phyloP scores from a whole-genome alignment of 2,888 invertebrate genomes.

The Atethmia centrago region DNA sequence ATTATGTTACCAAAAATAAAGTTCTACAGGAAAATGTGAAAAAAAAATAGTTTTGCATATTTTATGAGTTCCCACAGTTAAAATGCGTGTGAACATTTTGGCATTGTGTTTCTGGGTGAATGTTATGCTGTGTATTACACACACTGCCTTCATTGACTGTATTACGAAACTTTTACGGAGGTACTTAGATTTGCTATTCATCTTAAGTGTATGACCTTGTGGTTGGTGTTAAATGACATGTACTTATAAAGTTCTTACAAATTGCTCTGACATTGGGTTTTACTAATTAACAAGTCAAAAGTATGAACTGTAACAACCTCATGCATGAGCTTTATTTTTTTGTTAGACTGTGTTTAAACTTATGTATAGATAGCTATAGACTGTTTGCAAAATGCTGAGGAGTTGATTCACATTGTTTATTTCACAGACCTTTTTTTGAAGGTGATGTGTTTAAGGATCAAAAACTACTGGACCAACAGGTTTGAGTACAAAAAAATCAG shows the following conservation, averaged over 20 bases:
- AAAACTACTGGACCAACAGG: too few relatives aligned
- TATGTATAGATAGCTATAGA: neutral
- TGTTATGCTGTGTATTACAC: conserved; percentile 77
- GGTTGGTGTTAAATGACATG: conserved; percentile 75
- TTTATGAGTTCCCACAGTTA: conserved; percentile 77
- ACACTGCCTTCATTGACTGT: conserved; percentile 74
- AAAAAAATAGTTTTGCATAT: conserved; percentile 64
- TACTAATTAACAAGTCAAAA: conserved; percentile 64
- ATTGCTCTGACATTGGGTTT: conserved; percentile 64
- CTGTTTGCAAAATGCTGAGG: neutral
- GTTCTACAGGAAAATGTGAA: conserved; percentile 8
- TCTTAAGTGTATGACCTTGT: conserved; percentile 80
- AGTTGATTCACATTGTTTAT: neutral
- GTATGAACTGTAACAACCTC: conserved; percentile 32
- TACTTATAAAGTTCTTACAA: conserved; percentile 71
- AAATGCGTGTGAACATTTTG: conserved; percentile 84
- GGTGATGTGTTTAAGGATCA: neutral
- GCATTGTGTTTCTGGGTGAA: conserved; percentile 84
- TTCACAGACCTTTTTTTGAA: neutral
- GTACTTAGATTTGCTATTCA: conserved; percentile 74
- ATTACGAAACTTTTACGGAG: conserved; percentile 79
- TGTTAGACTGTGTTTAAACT: conserved; percentile 13
- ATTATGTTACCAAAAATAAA: conserved; percentile 30
- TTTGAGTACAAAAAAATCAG: too few relatives aligned
- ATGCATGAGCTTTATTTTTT: conserved; percentile 25